phyloP scores from a whole-genome alignment of 2,888 invertebrate genomes.

The Tetranychus piercei region DNA sequence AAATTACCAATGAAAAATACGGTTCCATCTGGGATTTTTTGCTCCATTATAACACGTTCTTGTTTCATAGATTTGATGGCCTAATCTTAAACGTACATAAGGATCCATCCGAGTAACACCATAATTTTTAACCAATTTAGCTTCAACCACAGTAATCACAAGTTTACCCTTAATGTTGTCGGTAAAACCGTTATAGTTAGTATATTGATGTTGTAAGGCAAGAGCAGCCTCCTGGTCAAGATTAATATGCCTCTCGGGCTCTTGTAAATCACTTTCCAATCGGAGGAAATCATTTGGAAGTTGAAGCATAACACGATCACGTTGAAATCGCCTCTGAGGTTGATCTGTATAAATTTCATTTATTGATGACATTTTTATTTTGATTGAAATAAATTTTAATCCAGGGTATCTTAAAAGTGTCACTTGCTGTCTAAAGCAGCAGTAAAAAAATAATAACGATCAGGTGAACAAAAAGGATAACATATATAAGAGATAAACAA shows the following conservation, averaged over 20 bases:
- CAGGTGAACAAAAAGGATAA: too few relatives aligned
- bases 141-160: constrained; percentile 36
- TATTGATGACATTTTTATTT: too few relatives aligned
- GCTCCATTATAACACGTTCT: constrained; percentile 54
- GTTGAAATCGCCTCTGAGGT: background rate
- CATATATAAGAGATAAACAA: too few relatives aligned
- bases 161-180: constrained; percentile 17
- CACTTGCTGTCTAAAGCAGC: too few relatives aligned
- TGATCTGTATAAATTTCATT: background rate
- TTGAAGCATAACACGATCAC: constrained; percentile 3
- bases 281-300: constrained; percentile 57
- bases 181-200: background rate
- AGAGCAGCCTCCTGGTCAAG: constrained; percentile 52
- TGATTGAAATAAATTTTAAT: too few relatives aligned
- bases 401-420: too few relatives aligned
- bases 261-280: constrained; percentile 28
- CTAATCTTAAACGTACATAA: constrained; percentile 74
- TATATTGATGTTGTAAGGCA: constrained; percentile 33
- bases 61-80: constrained; percentile 79
- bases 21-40: constrained; percentile 87
- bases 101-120: constrained; percentile 90
- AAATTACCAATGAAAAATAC: constrained; percentile 66
- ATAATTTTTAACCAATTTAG: constrained; percentile 80
- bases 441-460: too few relatives aligned
- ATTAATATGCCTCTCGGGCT: constrained; percentile 45